phyloP scores from a whole-genome alignment of 2,113 vertebrate species.

The Mystacornis crossleyi region DNA sequence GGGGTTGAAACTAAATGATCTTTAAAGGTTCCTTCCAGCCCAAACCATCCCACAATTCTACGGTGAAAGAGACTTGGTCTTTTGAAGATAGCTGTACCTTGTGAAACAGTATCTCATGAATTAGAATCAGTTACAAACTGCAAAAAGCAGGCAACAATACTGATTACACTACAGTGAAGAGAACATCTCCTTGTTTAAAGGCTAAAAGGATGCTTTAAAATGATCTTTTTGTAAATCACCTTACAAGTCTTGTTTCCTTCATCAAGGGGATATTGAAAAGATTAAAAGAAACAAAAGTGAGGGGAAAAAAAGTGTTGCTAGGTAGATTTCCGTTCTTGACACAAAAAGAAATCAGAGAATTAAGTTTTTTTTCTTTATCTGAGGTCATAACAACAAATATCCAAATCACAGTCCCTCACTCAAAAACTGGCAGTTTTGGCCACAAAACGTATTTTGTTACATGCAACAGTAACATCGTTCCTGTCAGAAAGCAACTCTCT shows the following conservation, averaged over 20 bases:
- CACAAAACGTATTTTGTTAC: not conserved
- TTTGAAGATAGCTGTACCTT: not conserved
- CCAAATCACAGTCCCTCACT: not conserved
- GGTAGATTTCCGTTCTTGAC: not conserved
- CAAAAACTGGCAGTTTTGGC: not conserved
- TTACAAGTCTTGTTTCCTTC: not conserved
- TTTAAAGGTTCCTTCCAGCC: not conserved
- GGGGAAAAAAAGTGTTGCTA: not conserved
- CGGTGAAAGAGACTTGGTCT: not conserved
- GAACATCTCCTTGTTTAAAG: not conserved
- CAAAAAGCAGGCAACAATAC: not conserved
- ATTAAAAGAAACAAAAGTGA: not conserved
- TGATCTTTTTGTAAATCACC: not conserved
- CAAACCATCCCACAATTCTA: not conserved
- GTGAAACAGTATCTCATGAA: not conserved
- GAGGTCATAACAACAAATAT: not conserved
- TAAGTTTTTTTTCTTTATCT: not conserved
- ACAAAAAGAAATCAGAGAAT: not conserved
- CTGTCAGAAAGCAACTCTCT: not conserved
- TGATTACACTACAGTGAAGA: not conserved
- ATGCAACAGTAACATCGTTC: not conserved
- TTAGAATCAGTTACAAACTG: not conserved
- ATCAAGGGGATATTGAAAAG: not conserved
- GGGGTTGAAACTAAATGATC: not conserved
- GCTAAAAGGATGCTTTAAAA: not conserved